Evolutionary conservation across 2,888 invertebrate genomes (phyloP).

Genomic region (Tetragnatha montana): DNA sequence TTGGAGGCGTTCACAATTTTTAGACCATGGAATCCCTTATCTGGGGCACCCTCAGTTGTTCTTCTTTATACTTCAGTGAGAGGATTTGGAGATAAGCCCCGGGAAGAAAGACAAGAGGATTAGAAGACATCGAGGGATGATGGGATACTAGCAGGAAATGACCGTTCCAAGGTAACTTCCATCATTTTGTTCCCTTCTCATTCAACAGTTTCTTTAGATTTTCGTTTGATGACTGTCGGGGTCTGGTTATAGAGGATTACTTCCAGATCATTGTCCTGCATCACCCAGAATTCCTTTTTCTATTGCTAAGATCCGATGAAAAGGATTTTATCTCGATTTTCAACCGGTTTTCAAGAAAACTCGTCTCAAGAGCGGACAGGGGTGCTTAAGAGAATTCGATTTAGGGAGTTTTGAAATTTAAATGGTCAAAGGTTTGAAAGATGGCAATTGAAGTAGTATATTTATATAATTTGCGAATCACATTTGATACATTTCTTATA

Average conservation of each 20-base stretch:
- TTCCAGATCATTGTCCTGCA: conserved; percentile 60
- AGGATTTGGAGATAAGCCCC: conserved; percentile 50
- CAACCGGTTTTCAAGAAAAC: not conserved
- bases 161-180: conserved; percentile 59
- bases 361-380: no score
- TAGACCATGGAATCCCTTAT: conserved; percentile 48
- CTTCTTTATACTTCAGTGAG: conserved; percentile 36
- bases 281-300: conserved; percentile 9
- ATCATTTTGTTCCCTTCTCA: conserved; percentile 41
- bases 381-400: no score
- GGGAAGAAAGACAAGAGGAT: conserved; percentile 65
- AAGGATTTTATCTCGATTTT: not conserved
- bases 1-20: conserved; percentile 36
- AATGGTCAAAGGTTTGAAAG: no score
- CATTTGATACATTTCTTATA: no score
- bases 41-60: conserved; percentile 23
- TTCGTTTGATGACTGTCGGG: conserved; percentile 55
- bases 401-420: no score
- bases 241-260: conserved; percentile 57
- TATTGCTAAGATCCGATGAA: not conserved
- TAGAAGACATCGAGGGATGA: conserved; percentile 39
- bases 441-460: no score
- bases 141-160: conserved; percentile 49
- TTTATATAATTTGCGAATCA: no score
- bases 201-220: conserved; percentile 35